Evolutionary conservation across 2,113 vertebrate genomes (phyloP), one percentile per base, ranked within the genome.

Genomic region (Limnothrissa miodon): DNA sequence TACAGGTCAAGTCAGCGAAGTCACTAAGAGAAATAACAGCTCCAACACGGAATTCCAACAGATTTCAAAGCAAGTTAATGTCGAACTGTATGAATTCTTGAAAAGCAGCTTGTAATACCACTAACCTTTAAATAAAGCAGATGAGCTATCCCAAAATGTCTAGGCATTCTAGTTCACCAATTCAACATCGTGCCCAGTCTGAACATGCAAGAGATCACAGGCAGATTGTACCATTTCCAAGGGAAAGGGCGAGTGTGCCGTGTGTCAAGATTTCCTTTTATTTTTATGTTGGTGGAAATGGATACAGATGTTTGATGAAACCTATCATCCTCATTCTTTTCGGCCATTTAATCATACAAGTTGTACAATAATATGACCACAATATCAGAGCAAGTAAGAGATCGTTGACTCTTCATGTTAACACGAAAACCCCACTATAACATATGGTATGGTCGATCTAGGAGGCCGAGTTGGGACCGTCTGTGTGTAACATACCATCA

Each of bases 381-480:
- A 36, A 17, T 74, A 5, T 36, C 36, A 33, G 66, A 5, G 13
- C 66, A 74, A 13, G 66, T 5, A 1, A 74, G 10, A 11, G 4
- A 36, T 74, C 25, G 66, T 36, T 36, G 2, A 10, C 13, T 74
- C 4, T 17, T 74, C 29, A 36, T 36, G 1, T 13, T 15, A 33
- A 74, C 66, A 36, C 33, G 29, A 74, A 39, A 70, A 62, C 80
- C 87, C 83, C 78, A 46, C 59, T 0, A 42, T 44, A 0, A 0
- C 80, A 74, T 85, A 86, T 94, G 94, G 94, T 93, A 93, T 85
- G 80, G 84, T 90, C 93, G 87, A 59, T 39, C 19, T 78, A 25
- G 78, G 85, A 89, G 88, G 48, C 87, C 90, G 59, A 83, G 0
- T 81, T 80, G 85, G 66, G 87, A 87, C 86, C 36, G 39, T 89